phyloP scores from a whole-genome alignment of 2,797 vertebrate genomes.

The Eulemur coronatus region DNA sequence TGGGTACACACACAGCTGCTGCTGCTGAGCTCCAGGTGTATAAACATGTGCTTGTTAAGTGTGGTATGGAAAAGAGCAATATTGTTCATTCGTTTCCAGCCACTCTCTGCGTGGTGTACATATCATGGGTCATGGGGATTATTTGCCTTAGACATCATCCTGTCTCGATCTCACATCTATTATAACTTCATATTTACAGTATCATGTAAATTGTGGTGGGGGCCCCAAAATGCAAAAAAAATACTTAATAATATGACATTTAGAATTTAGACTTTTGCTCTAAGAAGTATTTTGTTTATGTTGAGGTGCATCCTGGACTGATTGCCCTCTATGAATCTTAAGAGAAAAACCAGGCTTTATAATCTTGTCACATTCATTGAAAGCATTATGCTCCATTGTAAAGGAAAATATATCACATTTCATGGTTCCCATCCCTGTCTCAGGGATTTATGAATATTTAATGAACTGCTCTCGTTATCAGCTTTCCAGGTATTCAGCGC shows the following conservation, averaged over 20 bases:
- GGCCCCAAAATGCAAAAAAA: not conserved
- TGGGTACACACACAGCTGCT: accelerated
- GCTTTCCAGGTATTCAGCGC: not conserved
- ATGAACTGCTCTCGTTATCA: not conserved
- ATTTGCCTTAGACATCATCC: accelerated
- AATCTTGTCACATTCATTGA: accelerated
- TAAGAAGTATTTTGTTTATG: not conserved
- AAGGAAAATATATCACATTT: accelerated
- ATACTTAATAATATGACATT: not conserved
- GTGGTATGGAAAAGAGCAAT: accelerated
- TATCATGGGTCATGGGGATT: accelerated
- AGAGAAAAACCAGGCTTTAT: not conserved
- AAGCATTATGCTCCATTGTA: accelerated
- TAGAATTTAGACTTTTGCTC: not conserved
- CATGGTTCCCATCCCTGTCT: not conserved
- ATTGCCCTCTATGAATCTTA: accelerated
- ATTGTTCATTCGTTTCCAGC: accelerated
- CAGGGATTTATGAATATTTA: not conserved
- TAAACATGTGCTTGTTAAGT: accelerated
- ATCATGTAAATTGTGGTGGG: not conserved
- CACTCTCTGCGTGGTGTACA: accelerated
- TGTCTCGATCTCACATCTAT: not conserved
- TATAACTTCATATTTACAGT: not conserved
- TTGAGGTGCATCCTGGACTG: too few species aligned
- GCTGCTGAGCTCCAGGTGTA: accelerated